A percentile compares a stretch with the other conserved stretches of the same genome.
These are phyloP conservation scores for Uloborus plumipes DNA, from an alignment of 2,888 invertebrate genomes.

Conservation along the genomic window DNA sequence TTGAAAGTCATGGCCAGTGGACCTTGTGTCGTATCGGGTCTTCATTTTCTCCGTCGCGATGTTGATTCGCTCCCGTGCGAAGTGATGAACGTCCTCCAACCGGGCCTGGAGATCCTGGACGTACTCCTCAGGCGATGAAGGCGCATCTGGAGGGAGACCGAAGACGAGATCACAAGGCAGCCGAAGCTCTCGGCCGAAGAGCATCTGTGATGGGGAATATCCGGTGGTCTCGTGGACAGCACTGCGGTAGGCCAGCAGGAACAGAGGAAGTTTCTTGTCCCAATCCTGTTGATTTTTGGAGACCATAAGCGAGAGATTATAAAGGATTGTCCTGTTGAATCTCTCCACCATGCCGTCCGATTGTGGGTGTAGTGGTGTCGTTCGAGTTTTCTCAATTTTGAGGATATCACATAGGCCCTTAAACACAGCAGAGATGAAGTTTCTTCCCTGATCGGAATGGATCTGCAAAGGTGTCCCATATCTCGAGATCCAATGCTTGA, in stretches of 20 bases:
- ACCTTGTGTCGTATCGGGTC: not conserved
- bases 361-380: too few species aligned
- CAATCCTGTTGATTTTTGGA: constrained; percentile 8
- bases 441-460: too few species aligned
- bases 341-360: too few species aligned
- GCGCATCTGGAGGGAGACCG: not conserved
- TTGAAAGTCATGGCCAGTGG: not conserved
- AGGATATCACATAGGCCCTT: too few species aligned
- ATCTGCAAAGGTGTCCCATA: too few species aligned
- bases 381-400: too few species aligned
- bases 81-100: constrained; percentile 8
- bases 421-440: too few species aligned
- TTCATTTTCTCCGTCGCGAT: not conserved
- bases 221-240: constrained; percentile 5
- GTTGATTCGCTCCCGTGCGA: not conserved
- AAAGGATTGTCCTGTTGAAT: too few species aligned
- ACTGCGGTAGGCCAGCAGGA: not conserved
- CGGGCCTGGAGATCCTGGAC: not conserved
- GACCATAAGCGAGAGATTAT: not conserved
- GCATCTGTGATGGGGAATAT: constrained; percentile 7
- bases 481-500: too few species aligned
- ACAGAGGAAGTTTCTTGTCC: not conserved
- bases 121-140: not conserved
- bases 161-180: constrained; percentile 1
- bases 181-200: not conserved